These are phyloP conservation scores for Serripes groenlandicus DNA, from an alignment of 2,888 invertebrate species.

Conservation along the genomic window DNA sequence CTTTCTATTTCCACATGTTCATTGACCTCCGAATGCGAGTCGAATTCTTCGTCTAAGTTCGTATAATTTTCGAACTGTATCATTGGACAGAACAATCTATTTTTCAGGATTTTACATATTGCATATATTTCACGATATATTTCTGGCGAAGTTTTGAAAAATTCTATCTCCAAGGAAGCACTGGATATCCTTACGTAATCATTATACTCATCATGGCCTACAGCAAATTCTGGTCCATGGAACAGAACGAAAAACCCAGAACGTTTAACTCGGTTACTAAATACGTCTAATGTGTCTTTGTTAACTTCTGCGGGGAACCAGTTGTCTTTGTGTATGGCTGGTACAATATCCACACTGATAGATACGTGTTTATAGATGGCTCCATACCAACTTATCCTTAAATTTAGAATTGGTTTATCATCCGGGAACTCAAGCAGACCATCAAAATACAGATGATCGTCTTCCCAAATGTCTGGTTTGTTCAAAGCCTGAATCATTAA, in stretches of 20 bases:
- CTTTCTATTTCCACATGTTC: not conserved
- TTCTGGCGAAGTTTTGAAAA: constrained; percentile 27
- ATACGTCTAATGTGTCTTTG: not conserved
- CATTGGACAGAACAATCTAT: constrained; percentile 30
- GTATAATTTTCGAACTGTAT: constrained; percentile 19
- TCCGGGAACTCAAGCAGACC: constrained; percentile 38
- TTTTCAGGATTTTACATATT: constrained; percentile 45
- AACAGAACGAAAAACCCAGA: constrained; percentile 38
- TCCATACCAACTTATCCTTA: constrained; percentile 42
- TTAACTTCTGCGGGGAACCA: constrained; percentile 39
- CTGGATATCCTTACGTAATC: constrained; percentile 41
- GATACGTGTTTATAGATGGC: constrained; percentile 16
- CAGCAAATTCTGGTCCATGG: constrained; percentile 20
- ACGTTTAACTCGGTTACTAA: not conserved
- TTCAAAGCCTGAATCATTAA: constrained; percentile 28
- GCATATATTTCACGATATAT: constrained; percentile 42
- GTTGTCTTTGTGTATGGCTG: constrained; percentile 17
- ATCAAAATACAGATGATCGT: constrained; percentile 46
- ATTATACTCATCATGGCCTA: not conserved
- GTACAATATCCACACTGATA: constrained; percentile 48
- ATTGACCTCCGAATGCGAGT: not conserved
- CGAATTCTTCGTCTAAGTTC: not conserved
- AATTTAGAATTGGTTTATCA: constrained; percentile 49
- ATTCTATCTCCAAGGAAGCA: constrained; percentile 36
- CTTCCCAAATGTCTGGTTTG: constrained; percentile 19